Conservation (phyloP, 2,797 vertebrate species). For the Melanotaenia parkinsoni region DNA sequence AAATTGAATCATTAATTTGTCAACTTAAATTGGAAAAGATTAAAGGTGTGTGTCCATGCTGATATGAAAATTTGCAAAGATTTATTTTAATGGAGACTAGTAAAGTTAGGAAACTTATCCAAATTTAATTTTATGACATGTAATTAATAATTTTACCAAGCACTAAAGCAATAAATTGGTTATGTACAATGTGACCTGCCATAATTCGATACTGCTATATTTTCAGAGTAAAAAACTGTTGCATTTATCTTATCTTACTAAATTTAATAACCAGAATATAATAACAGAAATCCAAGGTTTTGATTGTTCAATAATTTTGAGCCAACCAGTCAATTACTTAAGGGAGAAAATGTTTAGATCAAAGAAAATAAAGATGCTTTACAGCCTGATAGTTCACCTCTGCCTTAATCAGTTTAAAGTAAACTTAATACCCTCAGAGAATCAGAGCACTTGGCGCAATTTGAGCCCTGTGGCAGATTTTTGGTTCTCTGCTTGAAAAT, state of each 20-base stretch:
- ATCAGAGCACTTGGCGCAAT: background rate
- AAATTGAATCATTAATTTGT: background rate
- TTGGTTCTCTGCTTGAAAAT: no score
- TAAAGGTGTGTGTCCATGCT: background rate
- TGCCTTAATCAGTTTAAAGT: background rate
- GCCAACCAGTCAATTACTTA: no score
- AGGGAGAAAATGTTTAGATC: background rate
- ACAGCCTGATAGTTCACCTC: background rate
- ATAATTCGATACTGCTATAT: background rate
- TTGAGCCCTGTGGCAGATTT: no score
- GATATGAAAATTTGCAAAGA: background rate
- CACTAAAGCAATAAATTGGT: background rate
- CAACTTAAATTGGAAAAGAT: no score
- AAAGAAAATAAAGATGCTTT: background rate
- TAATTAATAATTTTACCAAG: background rate
- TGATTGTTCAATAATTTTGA: no score
- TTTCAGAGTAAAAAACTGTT: no score
- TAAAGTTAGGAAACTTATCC: background rate
- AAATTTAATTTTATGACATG: background rate
- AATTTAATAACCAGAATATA: no score
- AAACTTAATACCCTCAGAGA: no score
- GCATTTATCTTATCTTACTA: no score
- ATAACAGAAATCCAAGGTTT: no score
- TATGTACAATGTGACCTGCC: background rate
- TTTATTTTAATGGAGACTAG: background rate